These are phyloP conservation scores for Paramacrobiotus metropolitanus DNA, from an alignment of 1,140 invertebrate genomes.

Conservation along the genomic window DNA sequence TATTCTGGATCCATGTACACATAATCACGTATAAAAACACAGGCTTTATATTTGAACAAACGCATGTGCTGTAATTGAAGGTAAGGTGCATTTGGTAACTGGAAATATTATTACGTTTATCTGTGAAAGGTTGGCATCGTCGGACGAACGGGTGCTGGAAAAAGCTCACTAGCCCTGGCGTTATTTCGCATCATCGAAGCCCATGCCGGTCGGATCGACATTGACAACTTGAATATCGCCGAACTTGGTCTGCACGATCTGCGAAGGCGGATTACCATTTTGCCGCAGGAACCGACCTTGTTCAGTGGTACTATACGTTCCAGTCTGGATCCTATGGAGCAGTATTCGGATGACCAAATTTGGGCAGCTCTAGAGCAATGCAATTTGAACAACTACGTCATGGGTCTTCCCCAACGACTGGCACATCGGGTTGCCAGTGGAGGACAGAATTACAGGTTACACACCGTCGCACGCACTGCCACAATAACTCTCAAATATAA, in stretches of 20 bases:
- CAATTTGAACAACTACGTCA: background rate
- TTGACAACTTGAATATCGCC: constrained; percentile 27
- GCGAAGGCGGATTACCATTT: constrained; percentile 26
- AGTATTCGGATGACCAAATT: constrained; percentile 15
- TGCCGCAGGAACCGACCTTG: constrained; percentile 29
- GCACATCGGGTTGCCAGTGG: constrained; percentile 10
- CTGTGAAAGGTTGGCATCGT: constrained; percentile 28
- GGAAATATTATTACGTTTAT: too few species aligned
- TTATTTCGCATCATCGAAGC: constrained; percentile 30
- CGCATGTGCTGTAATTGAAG: too few species aligned
- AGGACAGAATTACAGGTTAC: constrained; percentile 14
- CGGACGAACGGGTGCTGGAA: constrained; percentile 29
- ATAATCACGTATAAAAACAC: too few species aligned
- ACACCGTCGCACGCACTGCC: too few species aligned
- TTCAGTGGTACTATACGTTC: constrained; percentile 24
- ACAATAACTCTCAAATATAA: too few species aligned
- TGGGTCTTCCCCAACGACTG: background rate
- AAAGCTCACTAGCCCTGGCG: constrained; percentile 26
- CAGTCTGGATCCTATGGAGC: constrained; percentile 20
- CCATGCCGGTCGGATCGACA: constrained; percentile 23
- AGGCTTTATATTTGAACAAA: too few species aligned
- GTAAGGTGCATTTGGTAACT: background rate
- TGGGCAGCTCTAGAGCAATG: constrained; percentile 14
- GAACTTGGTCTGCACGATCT: constrained; percentile 25
- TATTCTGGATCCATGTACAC: too few species aligned